These are phyloP conservation scores for Sebastiscus albofasciatus DNA, from an alignment of 2,797 vertebrate species.

Conservation along the genomic window DNA sequence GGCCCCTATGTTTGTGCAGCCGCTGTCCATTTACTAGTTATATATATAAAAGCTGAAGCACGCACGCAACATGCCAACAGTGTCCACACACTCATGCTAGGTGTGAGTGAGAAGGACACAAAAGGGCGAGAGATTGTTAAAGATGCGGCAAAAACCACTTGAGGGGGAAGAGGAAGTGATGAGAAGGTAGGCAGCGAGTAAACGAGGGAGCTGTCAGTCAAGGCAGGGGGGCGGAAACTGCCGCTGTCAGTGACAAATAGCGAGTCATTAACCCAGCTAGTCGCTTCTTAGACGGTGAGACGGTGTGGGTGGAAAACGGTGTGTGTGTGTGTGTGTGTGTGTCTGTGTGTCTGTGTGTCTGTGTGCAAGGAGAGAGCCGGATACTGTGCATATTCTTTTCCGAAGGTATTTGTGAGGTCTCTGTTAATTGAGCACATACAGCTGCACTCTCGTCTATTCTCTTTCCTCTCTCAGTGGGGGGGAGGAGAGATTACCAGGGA, in stretches of 20 bases:
- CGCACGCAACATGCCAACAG: background rate
- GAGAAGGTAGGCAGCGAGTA: slow-evolving; percentile 55
- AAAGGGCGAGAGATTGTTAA: slow-evolving; percentile 40
- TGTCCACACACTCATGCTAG: slow-evolving; percentile 14
- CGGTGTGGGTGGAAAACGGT: slow-evolving; percentile 38
- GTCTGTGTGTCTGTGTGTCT: slow-evolving; percentile 16
- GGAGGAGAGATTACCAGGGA: slow-evolving; percentile 54
- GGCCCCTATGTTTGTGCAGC: slow-evolving; percentile 15
- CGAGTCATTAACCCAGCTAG: slow-evolving; percentile 82
- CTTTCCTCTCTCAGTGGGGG: slow-evolving; percentile 50
- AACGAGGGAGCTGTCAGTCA: slow-evolving; percentile 79
- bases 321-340: slow-evolving; percentile 17
- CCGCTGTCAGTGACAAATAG: slow-evolving; percentile 83
- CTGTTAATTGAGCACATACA: slow-evolving; percentile 65
- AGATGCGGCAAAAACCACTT: slow-evolving; percentile 47
- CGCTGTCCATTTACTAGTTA: slow-evolving; percentile 18
- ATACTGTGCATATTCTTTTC: slow-evolving; percentile 27
- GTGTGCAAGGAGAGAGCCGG: slow-evolving; percentile 16
- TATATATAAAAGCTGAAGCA: slow-evolving; percentile 16
- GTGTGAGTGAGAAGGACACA: slow-evolving; percentile 42
- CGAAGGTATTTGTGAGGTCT: slow-evolving; percentile 66
- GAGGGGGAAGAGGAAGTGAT: slow-evolving; percentile 45
- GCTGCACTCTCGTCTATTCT: slow-evolving; percentile 57
- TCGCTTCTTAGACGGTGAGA: slow-evolving; percentile 55
- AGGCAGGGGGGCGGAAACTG: slow-evolving; percentile 62